These are phyloP conservation scores for Crenuchus spilurus DNA, from an alignment of 2,797 vertebrate genomes.

Conservation along the genomic window DNA sequence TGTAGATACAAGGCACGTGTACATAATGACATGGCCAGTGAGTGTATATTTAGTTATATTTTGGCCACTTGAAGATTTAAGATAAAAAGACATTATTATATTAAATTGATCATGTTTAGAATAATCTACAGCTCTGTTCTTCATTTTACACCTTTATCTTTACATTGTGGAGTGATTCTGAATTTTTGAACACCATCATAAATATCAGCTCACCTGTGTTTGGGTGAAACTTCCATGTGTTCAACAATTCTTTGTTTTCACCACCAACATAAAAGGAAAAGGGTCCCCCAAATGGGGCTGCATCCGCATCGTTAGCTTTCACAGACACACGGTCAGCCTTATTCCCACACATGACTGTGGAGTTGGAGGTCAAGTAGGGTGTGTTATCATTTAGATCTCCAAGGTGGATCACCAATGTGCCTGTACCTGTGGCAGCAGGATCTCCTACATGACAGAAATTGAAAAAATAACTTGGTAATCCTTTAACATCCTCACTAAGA, in stretches of 20 bases:
- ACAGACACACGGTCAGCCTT: constrained; percentile 57
- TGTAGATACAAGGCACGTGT: no score
- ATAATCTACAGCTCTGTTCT: no score
- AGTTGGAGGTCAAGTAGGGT: constrained; percentile 64
- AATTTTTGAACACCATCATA: no score
- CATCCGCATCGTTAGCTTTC: constrained; percentile 65
- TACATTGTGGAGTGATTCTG: no score
- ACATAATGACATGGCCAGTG: no score
- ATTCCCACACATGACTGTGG: constrained; percentile 70
- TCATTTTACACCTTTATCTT: no score
- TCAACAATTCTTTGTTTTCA: constrained; percentile 43
- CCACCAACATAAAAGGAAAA: constrained; percentile 73
- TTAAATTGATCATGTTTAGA: no score
- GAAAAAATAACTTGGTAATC: background rate
- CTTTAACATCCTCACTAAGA: no score
- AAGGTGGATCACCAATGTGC: constrained; percentile 75
- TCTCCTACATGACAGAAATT: constrained; percentile 65
- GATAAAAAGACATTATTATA: no score
- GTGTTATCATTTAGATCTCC: constrained; percentile 77
- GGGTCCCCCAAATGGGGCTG: constrained; percentile 69
- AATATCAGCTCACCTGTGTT: constrained; percentile 66
- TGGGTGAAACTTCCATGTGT: constrained; percentile 75
- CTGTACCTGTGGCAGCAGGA: constrained; percentile 75
- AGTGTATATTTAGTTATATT: no score
- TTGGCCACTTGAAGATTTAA: no score